Evolutionary conservation across 2,797 vertebrate species (phyloP), one percentile per base, ranked within the genome.

Genomic region (Perodicticus potto): DNA sequence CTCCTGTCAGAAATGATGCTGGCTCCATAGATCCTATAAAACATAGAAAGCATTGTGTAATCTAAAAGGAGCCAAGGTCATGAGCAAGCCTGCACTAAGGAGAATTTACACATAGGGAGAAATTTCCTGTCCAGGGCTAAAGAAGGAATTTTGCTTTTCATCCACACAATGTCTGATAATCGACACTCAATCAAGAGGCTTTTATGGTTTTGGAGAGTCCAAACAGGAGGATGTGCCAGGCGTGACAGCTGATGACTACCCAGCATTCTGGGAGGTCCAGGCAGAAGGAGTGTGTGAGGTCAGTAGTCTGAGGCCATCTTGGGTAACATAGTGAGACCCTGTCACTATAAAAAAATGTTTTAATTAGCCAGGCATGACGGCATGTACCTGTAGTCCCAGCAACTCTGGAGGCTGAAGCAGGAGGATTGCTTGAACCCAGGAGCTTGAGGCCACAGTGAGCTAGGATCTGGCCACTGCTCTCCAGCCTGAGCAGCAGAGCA

Each of bases 1-100:
- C n/a, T 96, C 37, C 86, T 81, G 57, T 84, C 74, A 97, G 45
- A 84, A 93, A 70, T 74, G 32, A 65, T 49, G 53, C 89, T 86
- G 49, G 65, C 78, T 92, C 14, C 63, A 74, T 83, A 90, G 65
- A 85, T 49, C 69, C 86, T 74, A 65, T 63, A 89, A 89, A 92
- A 86, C 37, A 81, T 74, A 65, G 49, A 89, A 89, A 92, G 82
- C 43, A 76, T 37, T 27, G 49, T 83, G 23, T 67, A 61, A 65
- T 34, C 69, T 87, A 63, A 93, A 65, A 81, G 74, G 11, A 37
- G 40, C 76, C 76, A 91, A 93, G 57, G 43, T 86, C 80, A 73
- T 82, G 49, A 83, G 82, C 40, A 73, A 94, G 34, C 67, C 69
- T 82, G 37, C 11, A 55, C n/a, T 40, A 43, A 65, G 59, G 61